Evolutionary conservation across 2,113 vertebrate genomes (phyloP).

Genomic region (Jaculus jaculus): DNA sequence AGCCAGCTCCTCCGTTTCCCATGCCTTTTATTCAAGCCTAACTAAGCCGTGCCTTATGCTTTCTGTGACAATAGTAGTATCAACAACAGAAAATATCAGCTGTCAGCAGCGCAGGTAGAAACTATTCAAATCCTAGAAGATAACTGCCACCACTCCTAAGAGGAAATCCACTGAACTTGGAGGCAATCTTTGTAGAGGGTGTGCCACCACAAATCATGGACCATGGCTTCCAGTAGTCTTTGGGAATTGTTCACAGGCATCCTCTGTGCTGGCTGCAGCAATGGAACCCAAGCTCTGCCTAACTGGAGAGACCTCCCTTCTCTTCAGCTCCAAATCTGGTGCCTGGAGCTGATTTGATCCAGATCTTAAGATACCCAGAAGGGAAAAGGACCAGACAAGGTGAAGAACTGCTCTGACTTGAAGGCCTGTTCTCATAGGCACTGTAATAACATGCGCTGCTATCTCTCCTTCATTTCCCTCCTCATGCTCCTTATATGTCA

Average conservation of each 20-base stretch:
- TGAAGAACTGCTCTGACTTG: background rate
- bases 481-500: background rate
- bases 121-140: background rate
- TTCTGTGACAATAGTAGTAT: background rate
- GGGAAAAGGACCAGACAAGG: background rate
- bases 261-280: background rate
- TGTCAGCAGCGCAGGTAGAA: background rate
- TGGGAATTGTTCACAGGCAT: too few species aligned
- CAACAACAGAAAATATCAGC: background rate
- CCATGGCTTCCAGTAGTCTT: fast-evolving
- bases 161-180: background rate
- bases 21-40: background rate
- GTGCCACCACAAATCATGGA: background rate
- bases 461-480: too few species aligned
- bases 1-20: too few species aligned
- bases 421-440: background rate
- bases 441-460: background rate
- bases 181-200: background rate
- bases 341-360: background rate
- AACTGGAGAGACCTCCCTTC: background rate
- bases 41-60: background rate
- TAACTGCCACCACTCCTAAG: background rate
- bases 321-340: background rate
- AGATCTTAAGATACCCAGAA: background rate
- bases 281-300: background rate